Base-by-base conservation (phyloP, 2,888 invertebrate genomes). In the Drosophila meridiana region DNA sequence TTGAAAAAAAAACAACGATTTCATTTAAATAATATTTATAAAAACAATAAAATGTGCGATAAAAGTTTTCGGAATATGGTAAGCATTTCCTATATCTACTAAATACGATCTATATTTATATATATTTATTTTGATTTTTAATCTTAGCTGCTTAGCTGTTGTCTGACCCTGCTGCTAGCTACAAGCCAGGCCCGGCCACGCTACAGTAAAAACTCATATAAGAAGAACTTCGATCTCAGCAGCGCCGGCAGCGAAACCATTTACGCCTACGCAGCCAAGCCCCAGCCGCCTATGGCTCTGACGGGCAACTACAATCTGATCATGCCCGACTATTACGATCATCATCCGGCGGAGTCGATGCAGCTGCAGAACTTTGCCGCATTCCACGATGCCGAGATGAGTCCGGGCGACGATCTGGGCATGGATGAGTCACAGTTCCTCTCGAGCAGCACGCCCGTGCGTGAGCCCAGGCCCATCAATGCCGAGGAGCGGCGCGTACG, bases 391-490 rank as follows among this genome's bases (percentile, higher is more conserved):
- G 75, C 87, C 4, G 70, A 89, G 47, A 73, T 69, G 71, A 70
- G 63, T 42, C 78, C 68, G 2, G 83, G 78, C 26, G 43, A 52
- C 20, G 92, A 91, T 43, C 66, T 90, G 53, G 87, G 89, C 43
- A 92, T 92, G 92, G 92, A 87, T 5, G 92, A 92, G 62, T 82
- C 86, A 13, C 86, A 90, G 56, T 81, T 83, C 20, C 30, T 87
- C 4, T 8, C 48, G 32, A 76, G 75, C 53, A 86, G 75, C 50
- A 86, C 89, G 0, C 82, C 78, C 4, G 78, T 91, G 2, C 83
- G 91, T 56, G 69, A 73, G 0, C 92, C 92, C 0, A 90, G 87
- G 64, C 84, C 92, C 0, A 59, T 92, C 6, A 87, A 74, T 11
- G 62, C 61, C 0, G 77, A 86, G 34, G 93, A 92, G 70, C 78